Evolutionary conservation across 2,888 invertebrate genomes (phyloP).

Genomic region (Orchestes rusci): DNA sequence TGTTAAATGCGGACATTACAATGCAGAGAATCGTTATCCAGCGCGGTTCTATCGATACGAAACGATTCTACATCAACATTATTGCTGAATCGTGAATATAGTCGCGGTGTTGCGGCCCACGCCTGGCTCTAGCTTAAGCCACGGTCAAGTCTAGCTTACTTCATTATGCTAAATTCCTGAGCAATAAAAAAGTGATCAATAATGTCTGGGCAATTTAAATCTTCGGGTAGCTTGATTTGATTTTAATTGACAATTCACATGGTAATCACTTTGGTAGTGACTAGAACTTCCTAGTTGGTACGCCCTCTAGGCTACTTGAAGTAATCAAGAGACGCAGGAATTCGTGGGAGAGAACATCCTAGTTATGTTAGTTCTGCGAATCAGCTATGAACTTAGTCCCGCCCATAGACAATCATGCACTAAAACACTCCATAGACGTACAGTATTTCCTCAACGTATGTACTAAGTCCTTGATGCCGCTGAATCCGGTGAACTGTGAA

Average conservation of each 20-base stretch:
- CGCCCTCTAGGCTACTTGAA: no score
- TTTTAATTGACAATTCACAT: constrained; percentile 21
- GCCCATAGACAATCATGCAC: no score
- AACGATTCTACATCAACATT: constrained; percentile 44
- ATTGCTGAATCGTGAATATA: constrained; percentile 44
- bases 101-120: constrained; percentile 37
- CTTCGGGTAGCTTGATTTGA: constrained; percentile 19
- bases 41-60: constrained; percentile 42
- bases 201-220: constrained; percentile 20
- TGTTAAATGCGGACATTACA: constrained; percentile 46
- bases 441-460: no score
- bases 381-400: no score
- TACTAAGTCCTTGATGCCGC: no score
- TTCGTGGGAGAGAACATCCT: no score
- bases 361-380: no score
- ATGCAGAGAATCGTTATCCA: constrained; percentile 45
- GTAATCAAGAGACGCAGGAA: no score
- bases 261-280: no score
- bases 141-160: constrained; percentile 27
- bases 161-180: constrained; percentile 24
- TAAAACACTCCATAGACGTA: no score
- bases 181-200: constrained; percentile 23
- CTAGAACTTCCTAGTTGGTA: no score
- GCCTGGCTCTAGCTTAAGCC: constrained; percentile 14
- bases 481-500: no score